Evolutionary conservation across 2,113 vertebrate genomes (phyloP).

Genomic region (Cettia cetti): DNA sequence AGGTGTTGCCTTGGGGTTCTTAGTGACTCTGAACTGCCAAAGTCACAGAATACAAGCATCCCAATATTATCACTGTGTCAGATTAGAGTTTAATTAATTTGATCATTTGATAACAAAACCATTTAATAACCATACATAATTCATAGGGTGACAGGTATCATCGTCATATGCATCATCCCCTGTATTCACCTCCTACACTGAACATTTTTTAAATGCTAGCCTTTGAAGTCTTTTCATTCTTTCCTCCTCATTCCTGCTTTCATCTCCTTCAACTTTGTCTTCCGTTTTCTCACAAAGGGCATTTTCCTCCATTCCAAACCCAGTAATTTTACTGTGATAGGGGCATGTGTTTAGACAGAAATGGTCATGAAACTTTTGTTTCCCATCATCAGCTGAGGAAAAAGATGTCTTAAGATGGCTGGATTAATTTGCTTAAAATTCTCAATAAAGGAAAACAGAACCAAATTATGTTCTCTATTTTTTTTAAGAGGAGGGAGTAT

Average conservation of each 20-base stretch:
- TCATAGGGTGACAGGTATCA: neutral
- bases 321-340: neutral
- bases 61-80: neutral
- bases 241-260: neutral
- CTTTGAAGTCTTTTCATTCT: neutral
- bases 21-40: neutral
- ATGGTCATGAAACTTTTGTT: neutral
- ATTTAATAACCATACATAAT: neutral
- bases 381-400: neutral
- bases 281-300: neutral
- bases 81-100: neutral
- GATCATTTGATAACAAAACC: neutral
- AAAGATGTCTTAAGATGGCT: neutral
- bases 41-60: neutral
- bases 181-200: neutral
- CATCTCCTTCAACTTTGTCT: neutral
- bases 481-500: neutral
- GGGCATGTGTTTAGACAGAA: neutral
- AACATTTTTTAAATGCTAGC: neutral
- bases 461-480: neutral
- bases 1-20: neutral
- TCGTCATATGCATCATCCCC: neutral
- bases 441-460: neutral
- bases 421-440: neutral
- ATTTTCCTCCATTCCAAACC: neutral